Base-by-base conservation (phyloP, 2,113 vertebrate species). In the Phylloscopus whistleri region DNA sequence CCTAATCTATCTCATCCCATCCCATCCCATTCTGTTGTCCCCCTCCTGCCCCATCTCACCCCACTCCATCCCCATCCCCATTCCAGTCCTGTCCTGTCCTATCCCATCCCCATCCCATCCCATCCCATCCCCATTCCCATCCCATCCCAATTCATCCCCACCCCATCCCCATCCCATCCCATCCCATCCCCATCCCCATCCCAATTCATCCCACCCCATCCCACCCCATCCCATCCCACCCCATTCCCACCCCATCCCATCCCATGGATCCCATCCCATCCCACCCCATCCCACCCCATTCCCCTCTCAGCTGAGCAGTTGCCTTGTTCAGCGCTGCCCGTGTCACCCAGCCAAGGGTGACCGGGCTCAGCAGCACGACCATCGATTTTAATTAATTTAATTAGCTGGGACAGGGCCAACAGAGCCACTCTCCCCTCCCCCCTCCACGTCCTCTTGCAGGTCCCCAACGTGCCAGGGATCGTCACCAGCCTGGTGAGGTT, bases 391-490 rank as follows among this genome's bases (percentile, higher is more conserved):
- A 93, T 96, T 93, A 95, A 41, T 41, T 41, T 41, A 41, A 93
- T 92, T 88, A 90, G 90, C 81, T 89, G 78, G 69, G 60, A 75
- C 26, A 30, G 35, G 53, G 82, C 88, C 78, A 79, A 52, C 69
- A 87, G 78, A 73, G n/a, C 31, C 5, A 15, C 63, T 52, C 22
- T 41, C 9, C 59, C 23, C 4, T 41, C 39, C 41, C 41, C 41
- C 13, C 41, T 41, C 10, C 14, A 0, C 48, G 76, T 76, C 96
- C 56, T 76, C 19, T 90, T 17, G 2, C 97, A 99, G 99, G 98
- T 99, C 53, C 99, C 99, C 23, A 99, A 99, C 67, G 68, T 98
- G 7, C 99, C 99, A 0, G 99, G 99, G 21, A 98, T 99, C 6
- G 4, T 98, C 87, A 99, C 99, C 94, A 99, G 99, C 76, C 18